Base-by-base conservation (phyloP, 30 jellyfish, hydroid and myxozoan species). In the Cassiopea andromeda region DNA sequence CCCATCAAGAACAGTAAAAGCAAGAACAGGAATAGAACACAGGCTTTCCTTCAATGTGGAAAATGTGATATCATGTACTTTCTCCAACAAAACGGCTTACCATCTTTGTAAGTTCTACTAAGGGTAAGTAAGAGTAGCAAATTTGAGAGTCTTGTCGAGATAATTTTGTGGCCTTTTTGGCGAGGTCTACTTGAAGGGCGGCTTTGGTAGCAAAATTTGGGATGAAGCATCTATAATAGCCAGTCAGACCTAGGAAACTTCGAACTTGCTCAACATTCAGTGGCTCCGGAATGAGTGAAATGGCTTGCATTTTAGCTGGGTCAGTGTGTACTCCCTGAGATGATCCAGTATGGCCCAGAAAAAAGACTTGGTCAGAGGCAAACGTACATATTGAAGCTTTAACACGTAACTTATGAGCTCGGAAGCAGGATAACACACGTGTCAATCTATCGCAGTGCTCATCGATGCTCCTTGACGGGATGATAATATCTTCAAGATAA, bases 401-500 rank as follows among this genome's bases (percentile, higher is more conserved):
- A 27, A 90, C 88, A 1, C 71, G 75, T 59, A 90, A 44, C 64
- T 83, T 77, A 19, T 70, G 88, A 10, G 43, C 27, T 1, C 90
- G 78, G 48, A 90, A 74, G 46, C 85, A 44, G 2, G 69, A 6
- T 2, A 90, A 50, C 0, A 83, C 94, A 3, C 72, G 1, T 5
- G 72, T 9, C 10, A 82, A 54, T 1, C 90, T 66, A 4, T 59
- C 85, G 45, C 84, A 82, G 18, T 81, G 91, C 16, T 90, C 80
- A 48, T 82, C 60, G 10, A 82, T 7, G 61, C 60, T 75, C 3
- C 13, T 47, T 38, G 89, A 80, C 48, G 83, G 82, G 46, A 75
- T 57, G 64, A 75, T 83, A 69, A 83, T 72, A 66, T 85, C 95
- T 85, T 91, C 92, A 78, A 91, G 78, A 72, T 91, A 91, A 44